Base-by-base conservation (phyloP, 2,888 invertebrate species). In the Tenthredo mesomela region DNA sequence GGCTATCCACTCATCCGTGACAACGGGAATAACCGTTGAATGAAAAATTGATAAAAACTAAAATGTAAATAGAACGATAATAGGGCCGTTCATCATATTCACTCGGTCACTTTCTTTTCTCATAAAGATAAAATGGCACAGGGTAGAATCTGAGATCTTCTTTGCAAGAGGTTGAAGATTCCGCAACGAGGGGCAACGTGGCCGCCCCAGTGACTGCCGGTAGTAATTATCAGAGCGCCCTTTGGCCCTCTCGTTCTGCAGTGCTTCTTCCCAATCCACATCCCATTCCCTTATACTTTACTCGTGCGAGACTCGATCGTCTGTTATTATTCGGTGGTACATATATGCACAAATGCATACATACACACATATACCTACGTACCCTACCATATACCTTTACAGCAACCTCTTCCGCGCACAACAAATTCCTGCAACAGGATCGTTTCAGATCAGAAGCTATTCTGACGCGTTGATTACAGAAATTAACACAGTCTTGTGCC, bases 201-300 rank as follows among this genome's bases (percentile, higher is more conserved):
- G 90, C 92, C 91, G 92, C 91, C 91, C 91, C 92, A 91, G 89
- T 89, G 92, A 93, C 93, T 93, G 92, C 93, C 92, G 93, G 93
- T 93, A 91, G 92, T 93, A 93, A 93, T 93, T 93, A 93, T 93
- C 91, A 92, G 91, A 90, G 89, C 89, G 87, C 88, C 86, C 86
- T 86, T 85, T 86, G 84, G 75, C 75, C 54, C 67, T 84, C 50
- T 84, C 58, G 70, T 84, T 77, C 84, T 84, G 84, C n/a, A n/a
- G n/a, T 83, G 85, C 67, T 84, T 82, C 37, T 29, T 84, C 77
- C 84, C 61, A 50, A 84, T 86, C 73, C 47, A 84, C 82, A 37
- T 54, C 84, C 61, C 50, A 70, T 75, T 61, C 73, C 78, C 71
- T 78, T 78, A 85, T 85, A 84, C 77, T 77, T 85, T 86, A 84